These are phyloP conservation scores for Eilema depressum DNA, from an alignment of 2,888 invertebrate genomes.

Conservation along the genomic window DNA sequence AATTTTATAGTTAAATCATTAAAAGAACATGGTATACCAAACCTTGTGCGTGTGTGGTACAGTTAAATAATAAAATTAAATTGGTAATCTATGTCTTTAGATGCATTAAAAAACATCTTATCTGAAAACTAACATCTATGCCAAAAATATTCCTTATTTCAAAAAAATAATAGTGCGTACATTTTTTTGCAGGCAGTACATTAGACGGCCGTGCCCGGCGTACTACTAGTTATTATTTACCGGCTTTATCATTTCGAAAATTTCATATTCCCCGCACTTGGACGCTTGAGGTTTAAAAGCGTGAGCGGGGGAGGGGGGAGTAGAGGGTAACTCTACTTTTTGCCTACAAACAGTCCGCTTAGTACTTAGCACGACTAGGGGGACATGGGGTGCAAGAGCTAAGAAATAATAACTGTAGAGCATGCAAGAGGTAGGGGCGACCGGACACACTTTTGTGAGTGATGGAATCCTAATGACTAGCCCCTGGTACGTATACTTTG, in stretches of 20 bases:
- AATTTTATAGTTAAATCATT: no score
- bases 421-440: constrained; percentile 72
- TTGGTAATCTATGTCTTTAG: no score
- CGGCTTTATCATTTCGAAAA: constrained; percentile 87
- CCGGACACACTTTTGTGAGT: constrained; percentile 66
- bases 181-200: constrained; percentile 67
- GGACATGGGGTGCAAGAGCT: constrained; percentile 69
- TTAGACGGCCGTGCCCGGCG: constrained; percentile 79
- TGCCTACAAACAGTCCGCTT: constrained; percentile 80
- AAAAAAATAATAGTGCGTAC: not conserved
- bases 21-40: no score
- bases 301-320: constrained; percentile 73
- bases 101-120: no score
- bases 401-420: constrained; percentile 83
- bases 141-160: not conserved
- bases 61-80: no score
- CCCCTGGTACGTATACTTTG: constrained; percentile 36
- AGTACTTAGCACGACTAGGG: constrained; percentile 77
- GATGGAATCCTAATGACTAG: constrained; percentile 62
- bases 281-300: constrained; percentile 87
- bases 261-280: constrained; percentile 87
- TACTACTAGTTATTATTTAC: constrained; percentile 87
- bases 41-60: no score
- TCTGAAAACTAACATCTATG: no score
- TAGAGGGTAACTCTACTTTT: constrained; percentile 69